A percentile compares a stretch with the other conserved stretches of the same genome.
Conservation (phyloP, 1,140 invertebrate species). For the Diuraphis noxia region DNA sequence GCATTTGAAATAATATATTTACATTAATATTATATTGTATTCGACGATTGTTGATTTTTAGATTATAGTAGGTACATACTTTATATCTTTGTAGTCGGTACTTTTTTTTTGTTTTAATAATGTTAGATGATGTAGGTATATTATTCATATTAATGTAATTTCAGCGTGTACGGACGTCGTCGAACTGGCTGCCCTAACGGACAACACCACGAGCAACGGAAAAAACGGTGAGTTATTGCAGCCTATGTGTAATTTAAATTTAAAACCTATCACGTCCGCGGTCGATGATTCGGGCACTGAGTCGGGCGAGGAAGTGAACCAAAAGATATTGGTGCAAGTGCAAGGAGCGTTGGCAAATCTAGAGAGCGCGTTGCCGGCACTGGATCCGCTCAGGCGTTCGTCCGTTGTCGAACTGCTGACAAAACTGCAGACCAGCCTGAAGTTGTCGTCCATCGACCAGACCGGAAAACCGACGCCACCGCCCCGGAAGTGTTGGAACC, state of each 20-base stretch:
- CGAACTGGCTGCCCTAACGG: conserved; percentile 61
- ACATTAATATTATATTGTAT: not conserved
- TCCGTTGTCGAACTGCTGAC: conserved; percentile 75
- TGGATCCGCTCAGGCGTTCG: conserved; percentile 64
- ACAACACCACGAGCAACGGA: not conserved
- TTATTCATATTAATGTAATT: conserved; percentile 54
- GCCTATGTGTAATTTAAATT: conserved; percentile 27
- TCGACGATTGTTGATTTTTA: not conserved
- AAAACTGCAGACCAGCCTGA: conserved; percentile 72
- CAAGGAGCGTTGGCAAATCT: conserved; percentile 75
- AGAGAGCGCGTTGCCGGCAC: conserved; percentile 69
- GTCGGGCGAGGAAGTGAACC: conserved; percentile 66
- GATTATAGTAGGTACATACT: not conserved
- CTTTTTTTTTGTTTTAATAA: not conserved
- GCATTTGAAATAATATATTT: not conserved
- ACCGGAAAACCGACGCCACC: conserved; percentile 54
- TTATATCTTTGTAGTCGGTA: too few relatives aligned
- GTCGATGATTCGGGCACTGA: conserved; percentile 71
- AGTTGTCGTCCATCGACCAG: conserved; percentile 57
- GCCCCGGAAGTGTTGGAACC: conserved; percentile 56
- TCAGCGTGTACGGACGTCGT: conserved; percentile 67
- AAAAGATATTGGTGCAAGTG: conserved; percentile 73
- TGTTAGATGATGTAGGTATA: not conserved
- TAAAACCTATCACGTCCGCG: conserved; percentile 50
- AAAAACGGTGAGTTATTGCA: conserved; percentile 37